phyloP scores from a whole-genome alignment of 1,140 invertebrate species.

The Cylas formicarius region DNA sequence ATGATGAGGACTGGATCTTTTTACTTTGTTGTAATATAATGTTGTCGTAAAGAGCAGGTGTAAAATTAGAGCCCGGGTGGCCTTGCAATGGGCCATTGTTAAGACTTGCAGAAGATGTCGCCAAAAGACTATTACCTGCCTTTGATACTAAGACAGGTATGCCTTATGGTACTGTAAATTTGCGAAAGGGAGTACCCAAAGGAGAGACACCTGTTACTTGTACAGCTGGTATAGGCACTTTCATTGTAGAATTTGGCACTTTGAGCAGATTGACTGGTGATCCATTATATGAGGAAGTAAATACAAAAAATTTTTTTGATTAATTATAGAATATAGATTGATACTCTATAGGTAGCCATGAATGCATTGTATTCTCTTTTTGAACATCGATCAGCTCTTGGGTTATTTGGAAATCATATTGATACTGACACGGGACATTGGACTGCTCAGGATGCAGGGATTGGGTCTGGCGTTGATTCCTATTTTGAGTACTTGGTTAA shows the following conservation, averaged over 20 bases:
- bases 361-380: constrained; percentile 86
- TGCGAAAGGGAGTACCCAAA: constrained; percentile 84
- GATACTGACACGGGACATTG: constrained; percentile 91
- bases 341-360: constrained; percentile 76
- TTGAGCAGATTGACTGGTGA: constrained; percentile 91
- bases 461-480: constrained; percentile 93
- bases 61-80: constrained; percentile 87
- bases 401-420: constrained; percentile 93
- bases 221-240: constrained; percentile 96
- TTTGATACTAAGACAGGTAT: constrained; percentile 91
- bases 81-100: constrained; percentile 94
- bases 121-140: constrained; percentile 77
- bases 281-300: constrained; percentile 86
- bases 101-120: constrained; percentile 88
- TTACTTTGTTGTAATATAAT: constrained; percentile 4
- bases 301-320: too few species aligned
- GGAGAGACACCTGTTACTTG: constrained; percentile 96
- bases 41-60: constrained; percentile 57
- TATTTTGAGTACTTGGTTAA: constrained; percentile 98
- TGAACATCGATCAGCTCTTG: constrained; percentile 78
- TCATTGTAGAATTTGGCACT: constrained; percentile 94
- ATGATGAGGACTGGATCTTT: constrained; percentile 3
- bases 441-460: constrained; percentile 91
- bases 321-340: too few species aligned
- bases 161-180: constrained; percentile 97